These are phyloP conservation scores for Cynocephalus volans DNA, from an alignment of 2,113 vertebrate species.

Conservation along the genomic window DNA sequence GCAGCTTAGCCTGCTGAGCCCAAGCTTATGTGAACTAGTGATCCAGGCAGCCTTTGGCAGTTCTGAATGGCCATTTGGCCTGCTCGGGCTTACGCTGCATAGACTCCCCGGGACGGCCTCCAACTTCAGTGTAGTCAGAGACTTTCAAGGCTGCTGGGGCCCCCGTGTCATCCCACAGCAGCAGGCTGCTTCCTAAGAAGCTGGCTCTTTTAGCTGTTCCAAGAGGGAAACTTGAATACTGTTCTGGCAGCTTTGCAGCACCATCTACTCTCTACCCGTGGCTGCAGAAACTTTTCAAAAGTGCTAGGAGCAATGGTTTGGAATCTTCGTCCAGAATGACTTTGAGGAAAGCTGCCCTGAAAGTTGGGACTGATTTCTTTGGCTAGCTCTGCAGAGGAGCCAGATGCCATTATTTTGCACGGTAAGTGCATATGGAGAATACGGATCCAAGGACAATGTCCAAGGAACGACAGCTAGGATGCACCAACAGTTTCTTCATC, in stretches of 20 bases:
- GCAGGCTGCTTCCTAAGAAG: slow-evolving; percentile 87
- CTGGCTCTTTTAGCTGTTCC: slow-evolving; percentile 74
- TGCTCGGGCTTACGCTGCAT: slow-evolving; percentile 42
- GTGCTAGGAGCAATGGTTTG: slow-evolving; percentile 58
- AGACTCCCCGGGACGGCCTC: slow-evolving; percentile 83
- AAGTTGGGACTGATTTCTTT: slow-evolving; percentile 63
- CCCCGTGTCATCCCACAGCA: slow-evolving; percentile 10
- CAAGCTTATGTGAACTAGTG: slow-evolving; percentile 81
- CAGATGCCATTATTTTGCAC: slow-evolving; percentile 37
- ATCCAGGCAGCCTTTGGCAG: slow-evolving; percentile 86
- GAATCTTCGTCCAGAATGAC: slow-evolving; percentile 67
- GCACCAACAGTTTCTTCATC: not conserved
- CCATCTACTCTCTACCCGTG: slow-evolving; percentile 40
- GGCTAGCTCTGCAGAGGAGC: slow-evolving; percentile 14
- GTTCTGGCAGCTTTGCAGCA: slow-evolving; percentile 75
- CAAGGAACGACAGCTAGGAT: not conserved
- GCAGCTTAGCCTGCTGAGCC: slow-evolving; percentile 81
- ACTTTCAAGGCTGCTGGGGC: slow-evolving; percentile 78
- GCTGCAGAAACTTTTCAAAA: slow-evolving; percentile 74
- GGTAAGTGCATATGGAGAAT: not conserved
- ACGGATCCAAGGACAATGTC: not conserved
- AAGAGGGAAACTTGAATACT: slow-evolving; percentile 84
- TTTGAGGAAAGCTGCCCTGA: slow-evolving; percentile 64
- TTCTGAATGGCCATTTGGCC: slow-evolving; percentile 84
- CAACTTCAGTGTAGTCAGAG: slow-evolving; percentile 76